Conservation (phyloP, 2,888 invertebrate genomes). For the Drosophila algonquin region DNA sequence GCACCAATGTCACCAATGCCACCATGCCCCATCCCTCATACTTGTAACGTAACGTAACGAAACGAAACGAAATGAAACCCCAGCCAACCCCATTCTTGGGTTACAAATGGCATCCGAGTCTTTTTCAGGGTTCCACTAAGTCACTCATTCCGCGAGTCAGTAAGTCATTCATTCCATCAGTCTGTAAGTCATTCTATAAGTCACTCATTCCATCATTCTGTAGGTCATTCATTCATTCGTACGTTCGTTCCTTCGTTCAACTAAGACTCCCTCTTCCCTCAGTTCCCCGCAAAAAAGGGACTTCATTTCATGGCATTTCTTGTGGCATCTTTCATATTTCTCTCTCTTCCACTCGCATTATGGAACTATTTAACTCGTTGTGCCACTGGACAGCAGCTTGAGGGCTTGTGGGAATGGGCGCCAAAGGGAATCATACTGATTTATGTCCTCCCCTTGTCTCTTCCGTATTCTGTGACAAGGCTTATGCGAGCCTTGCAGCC, state of each 20-base stretch:
- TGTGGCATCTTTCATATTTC: slow-evolving; percentile 49
- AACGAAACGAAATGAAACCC: slow-evolving; percentile 2
- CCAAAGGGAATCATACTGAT: slow-evolving; percentile 4
- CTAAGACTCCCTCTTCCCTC: background rate
- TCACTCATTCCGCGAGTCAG: slow-evolving; percentile 41
- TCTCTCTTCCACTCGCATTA: slow-evolving; percentile 9
- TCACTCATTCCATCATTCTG: slow-evolving; percentile 13
- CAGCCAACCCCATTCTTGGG: slow-evolving; percentile 6
- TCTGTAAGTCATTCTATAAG: slow-evolving; percentile 21
- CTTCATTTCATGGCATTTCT: slow-evolving; percentile 48
- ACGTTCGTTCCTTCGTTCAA: slow-evolving; percentile 1
- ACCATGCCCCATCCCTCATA: background rate
- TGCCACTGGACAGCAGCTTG: slow-evolving; percentile 2
- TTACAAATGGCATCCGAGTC: slow-evolving; percentile 54
- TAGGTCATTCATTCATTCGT: slow-evolving; percentile 5
- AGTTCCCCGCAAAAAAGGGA: background rate
- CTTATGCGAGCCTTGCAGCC: background rate
- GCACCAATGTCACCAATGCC: background rate
- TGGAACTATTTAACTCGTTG: slow-evolving; percentile 40
- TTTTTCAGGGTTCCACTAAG: slow-evolving; percentile 50
- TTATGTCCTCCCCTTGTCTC: slow-evolving; percentile 18
- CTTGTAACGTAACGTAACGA: background rate
- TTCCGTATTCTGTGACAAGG: slow-evolving; percentile 3
- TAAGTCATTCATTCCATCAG: slow-evolving; percentile 14
- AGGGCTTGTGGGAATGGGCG: background rate